A percentile compares a stretch with the other conserved stretches of the same genome.
phyloP scores from a whole-genome alignment of 2,797 vertebrate genomes.

The Champsocephalus gunnari region DNA sequence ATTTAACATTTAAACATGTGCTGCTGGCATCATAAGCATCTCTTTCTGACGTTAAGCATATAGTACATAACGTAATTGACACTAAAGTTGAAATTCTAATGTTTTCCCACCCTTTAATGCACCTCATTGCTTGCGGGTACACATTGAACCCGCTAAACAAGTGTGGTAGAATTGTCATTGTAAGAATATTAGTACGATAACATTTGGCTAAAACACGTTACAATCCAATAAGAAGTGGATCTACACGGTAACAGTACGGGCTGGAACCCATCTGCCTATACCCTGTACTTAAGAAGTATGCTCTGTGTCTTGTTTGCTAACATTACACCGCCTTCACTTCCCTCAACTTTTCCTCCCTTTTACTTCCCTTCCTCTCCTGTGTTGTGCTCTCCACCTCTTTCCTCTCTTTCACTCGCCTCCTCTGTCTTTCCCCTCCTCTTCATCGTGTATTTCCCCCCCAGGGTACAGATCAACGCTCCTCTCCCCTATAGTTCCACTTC shows the following conservation, averaged over 20 bases:
- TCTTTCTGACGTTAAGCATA: no score
- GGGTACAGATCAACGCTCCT: slow-evolving; percentile 45
- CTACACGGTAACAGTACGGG: no score
- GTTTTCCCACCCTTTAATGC: no score
- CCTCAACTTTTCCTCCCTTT: not conserved
- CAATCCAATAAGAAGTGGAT: no score
- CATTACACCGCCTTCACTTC: not conserved
- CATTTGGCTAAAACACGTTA: not conserved
- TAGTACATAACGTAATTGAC: no score
- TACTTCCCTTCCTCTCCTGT: not conserved
- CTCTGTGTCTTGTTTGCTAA: no score
- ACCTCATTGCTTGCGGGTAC: no score
- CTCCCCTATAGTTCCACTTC: slow-evolving; percentile 27
- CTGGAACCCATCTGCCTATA: no score
- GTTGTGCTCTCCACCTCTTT: slow-evolving; percentile 15
- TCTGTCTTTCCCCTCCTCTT: slow-evolving; percentile 24
- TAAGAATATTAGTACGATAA: not conserved
- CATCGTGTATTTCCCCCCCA: slow-evolving; percentile 34
- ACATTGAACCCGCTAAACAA: not conserved
- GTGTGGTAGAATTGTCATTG: not conserved
- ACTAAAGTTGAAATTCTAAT: no score
- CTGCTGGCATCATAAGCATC: no score
- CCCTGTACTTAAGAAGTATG: no score
- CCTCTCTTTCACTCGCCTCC: not conserved
- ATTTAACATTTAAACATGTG: no score